Percentiles rank a stretch among this genome's conserved stretches.
Conservation (phyloP, 1,140 invertebrate genomes). For the Campoletis sonorensis region DNA sequence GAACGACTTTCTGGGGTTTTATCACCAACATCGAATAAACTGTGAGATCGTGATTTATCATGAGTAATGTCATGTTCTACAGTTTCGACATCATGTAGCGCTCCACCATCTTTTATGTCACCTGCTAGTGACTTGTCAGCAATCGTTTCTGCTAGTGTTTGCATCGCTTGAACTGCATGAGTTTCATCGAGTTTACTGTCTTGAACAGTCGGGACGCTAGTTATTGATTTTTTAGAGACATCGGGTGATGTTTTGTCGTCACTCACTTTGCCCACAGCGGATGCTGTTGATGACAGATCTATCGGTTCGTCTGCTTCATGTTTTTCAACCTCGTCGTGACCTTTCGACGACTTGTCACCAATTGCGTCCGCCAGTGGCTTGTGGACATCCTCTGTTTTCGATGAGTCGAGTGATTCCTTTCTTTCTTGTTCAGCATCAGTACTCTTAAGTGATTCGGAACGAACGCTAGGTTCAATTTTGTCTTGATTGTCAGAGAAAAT, state of each 20-base stretch:
- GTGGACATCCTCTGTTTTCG: constrained; percentile 12
- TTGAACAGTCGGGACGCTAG: not conserved
- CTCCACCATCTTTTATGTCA: constrained; percentile 16
- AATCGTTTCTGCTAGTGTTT: constrained; percentile 29
- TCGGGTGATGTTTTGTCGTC: not conserved
- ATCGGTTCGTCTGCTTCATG: not conserved
- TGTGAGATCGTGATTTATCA: constrained; percentile 70
- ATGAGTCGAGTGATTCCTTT: constrained; percentile 16
- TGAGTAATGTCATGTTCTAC: constrained; percentile 54
- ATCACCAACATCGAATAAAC: constrained; percentile 66
- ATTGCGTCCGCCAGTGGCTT: not conserved
- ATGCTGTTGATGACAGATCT: constrained; percentile 14
- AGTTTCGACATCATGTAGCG: constrained; percentile 18
- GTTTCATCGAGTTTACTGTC: constrained; percentile 9
- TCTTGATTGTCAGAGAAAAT: constrained; percentile 22
- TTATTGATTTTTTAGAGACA: constrained; percentile 26
- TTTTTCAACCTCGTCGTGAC: too few species aligned
- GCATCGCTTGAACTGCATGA: constrained; percentile 10
- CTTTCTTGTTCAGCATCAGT: not conserved
- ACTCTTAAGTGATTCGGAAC: not conserved
- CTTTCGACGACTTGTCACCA: not conserved
- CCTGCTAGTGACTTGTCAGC: constrained; percentile 18
- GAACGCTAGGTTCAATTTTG: not conserved
- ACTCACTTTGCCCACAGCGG: not conserved
- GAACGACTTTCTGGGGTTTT: constrained; percentile 65